Percentiles rank a stretch among this genome's conserved stretches.
Evolutionary conservation across 2,113 vertebrate genomes (phyloP).

Genomic region (Engystomops pustulosus): DNA sequence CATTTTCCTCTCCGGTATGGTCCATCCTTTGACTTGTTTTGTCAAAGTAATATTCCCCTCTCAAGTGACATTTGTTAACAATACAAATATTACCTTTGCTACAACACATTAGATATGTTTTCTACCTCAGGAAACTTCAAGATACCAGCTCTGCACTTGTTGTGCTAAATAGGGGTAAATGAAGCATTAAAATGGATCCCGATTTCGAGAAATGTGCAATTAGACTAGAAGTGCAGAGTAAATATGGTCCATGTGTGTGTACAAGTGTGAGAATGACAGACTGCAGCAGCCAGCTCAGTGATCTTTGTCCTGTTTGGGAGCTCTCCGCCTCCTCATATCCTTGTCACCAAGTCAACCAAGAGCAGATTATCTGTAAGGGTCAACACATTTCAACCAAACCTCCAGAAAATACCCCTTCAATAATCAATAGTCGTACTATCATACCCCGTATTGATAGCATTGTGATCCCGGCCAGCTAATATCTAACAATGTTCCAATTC

Average conservation of each 20-base stretch:
- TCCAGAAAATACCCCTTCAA: constrained; percentile 64
- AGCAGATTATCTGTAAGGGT: constrained; percentile 81
- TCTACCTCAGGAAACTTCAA: constrained; percentile 47
- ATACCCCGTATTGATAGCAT: constrained; percentile 67
- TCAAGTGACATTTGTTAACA: constrained; percentile 50
- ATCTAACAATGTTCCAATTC: constrained; percentile 70
- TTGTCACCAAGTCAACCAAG: constrained; percentile 80
- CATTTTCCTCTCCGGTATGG: background rate
- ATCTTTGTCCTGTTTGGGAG: constrained; percentile 77
- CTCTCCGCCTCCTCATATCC: constrained; percentile 65
- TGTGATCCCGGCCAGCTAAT: constrained; percentile 64
- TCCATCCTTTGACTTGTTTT: background rate
- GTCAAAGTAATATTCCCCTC: constrained; percentile 1
- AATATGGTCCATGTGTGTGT: constrained; percentile 49
- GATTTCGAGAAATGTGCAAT: constrained; percentile 68
- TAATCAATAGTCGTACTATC: constrained; percentile 78
- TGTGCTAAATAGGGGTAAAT: constrained; percentile 79
- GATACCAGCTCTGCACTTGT: constrained; percentile 51
- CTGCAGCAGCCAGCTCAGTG: constrained; percentile 61
- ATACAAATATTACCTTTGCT: constrained; percentile 52
- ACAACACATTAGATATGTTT: constrained; percentile 51
- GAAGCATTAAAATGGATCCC: constrained; percentile 74
- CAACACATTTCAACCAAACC: constrained; percentile 74
- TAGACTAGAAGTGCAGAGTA: constrained; percentile 66
- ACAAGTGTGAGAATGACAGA: constrained; percentile 49